Evolutionary conservation across 2,113 vertebrate species (phyloP).

Genomic region (Cyprinodon variegatus): DNA sequence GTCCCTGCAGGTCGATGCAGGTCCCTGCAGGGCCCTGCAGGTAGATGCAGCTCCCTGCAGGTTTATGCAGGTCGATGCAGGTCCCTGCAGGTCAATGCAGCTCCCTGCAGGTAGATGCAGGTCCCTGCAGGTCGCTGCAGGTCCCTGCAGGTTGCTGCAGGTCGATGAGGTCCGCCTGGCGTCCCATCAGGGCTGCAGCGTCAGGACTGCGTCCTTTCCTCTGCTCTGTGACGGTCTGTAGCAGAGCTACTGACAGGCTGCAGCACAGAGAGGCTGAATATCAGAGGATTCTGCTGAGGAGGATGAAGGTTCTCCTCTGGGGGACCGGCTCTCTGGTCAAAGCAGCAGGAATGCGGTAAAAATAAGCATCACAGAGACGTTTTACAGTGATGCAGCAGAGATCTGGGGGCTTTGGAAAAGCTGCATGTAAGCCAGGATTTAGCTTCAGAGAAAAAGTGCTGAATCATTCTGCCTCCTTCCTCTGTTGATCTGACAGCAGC

Average conservation of each 20-base stretch:
- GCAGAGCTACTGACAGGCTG: not conserved
- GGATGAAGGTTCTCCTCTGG: not conserved
- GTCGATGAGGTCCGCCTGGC: not conserved
- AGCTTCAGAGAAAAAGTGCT: slow-evolving; percentile 55
- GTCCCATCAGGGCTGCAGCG: slow-evolving; percentile 25
- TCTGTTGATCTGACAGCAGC: slow-evolving; percentile 44
- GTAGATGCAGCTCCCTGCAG: no score
- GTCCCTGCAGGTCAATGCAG: no score
- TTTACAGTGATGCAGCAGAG: slow-evolving; percentile 29
- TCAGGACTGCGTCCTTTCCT: not conserved
- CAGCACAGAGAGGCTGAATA: not conserved
- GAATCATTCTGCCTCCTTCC: slow-evolving; percentile 60
- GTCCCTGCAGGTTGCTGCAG: slow-evolving; percentile 22
- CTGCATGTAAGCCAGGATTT: slow-evolving; percentile 37
- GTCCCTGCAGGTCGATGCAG: no score
- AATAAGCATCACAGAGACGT: slow-evolving; percentile 29
- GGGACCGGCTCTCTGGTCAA: slow-evolving; percentile 10
- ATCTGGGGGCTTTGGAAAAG: slow-evolving; percentile 24
- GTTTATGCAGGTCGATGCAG: no score
- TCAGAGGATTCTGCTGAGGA: not conserved
- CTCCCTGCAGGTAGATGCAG: no score
- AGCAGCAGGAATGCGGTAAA: slow-evolving; percentile 29
- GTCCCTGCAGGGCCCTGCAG: no score
- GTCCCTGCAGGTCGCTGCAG: no score
- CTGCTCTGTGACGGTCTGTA: not conserved